Base-by-base conservation (phyloP, 2,113 vertebrate genomes). In the Amphiprion ocellaris region DNA sequence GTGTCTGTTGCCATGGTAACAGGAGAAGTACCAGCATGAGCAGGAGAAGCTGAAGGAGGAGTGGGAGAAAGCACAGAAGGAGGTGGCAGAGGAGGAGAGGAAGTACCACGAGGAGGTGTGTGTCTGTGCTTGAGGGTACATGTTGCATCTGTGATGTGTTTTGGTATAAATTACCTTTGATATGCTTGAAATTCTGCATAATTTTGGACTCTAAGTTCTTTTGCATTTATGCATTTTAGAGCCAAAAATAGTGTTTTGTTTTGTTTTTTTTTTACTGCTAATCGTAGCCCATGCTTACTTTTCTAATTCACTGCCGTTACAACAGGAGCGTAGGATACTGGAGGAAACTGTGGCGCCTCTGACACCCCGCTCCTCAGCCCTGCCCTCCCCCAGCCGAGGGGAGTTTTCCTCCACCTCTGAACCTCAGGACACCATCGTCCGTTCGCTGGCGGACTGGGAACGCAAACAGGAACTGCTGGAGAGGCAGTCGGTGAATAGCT, bases 41-140 rank as follows among this genome's bases (percentile, higher is more conserved):
- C 98, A 99, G 93, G 95, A 97, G 93, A 99, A 97, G 90, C 94
- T 99, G 89, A 98, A 97, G 89, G 95, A 96, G 84, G 98, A 98
- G 87, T 99, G 98, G 98, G 98, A 99, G 91, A 96, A 93, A 47
- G 97, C 98, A 2, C 98, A 99, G 83, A 97, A 93, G 89, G 98
- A 99, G 86, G 98, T 99, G 83, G 97, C 96, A 64, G 97, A 98
- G 78, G 98, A 99, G 80, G 98, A 96, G 30, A 96, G 95, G 75
- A 96, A 95, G 94, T 99, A 97, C 89, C 97, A 98, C 0, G 97
- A 99, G 87, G 97, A 99, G 97, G 98, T 98, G 95, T 69, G 87
- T 77, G 63, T 47, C 58, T 58, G 10, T 33, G n/a, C 21, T 24
- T 28, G 11, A 37, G 26, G 14, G 28, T 10, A 17, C 10, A 44